These are phyloP conservation scores for Amazona finschi DNA, from an alignment of 2,797 vertebrate genomes.

Conservation along the genomic window DNA sequence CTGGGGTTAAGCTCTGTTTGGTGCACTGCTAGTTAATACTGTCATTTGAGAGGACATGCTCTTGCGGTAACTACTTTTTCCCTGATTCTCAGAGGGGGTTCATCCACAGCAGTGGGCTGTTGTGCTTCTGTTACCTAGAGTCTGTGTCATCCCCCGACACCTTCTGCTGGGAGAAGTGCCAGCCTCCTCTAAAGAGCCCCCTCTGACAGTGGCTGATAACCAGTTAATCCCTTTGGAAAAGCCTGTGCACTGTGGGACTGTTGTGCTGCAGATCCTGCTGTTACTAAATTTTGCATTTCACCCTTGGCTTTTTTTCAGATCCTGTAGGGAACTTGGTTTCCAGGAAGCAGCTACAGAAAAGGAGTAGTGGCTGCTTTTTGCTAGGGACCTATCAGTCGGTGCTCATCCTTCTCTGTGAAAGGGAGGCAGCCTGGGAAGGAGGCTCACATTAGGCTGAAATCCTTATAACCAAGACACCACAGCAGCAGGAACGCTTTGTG, in stretches of 20 bases:
- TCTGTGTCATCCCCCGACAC: neutral
- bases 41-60: neutral
- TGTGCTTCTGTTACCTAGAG: neutral
- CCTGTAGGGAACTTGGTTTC: neutral
- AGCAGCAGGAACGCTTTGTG: neutral
- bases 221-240: constrained; percentile 21
- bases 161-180: neutral
- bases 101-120: neutral
- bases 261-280: neutral
- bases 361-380: neutral
- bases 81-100: neutral
- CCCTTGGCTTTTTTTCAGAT: neutral
- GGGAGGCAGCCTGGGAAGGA: neutral
- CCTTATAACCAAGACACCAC: neutral
- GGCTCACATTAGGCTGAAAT: neutral
- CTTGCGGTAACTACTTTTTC: neutral
- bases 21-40: neutral
- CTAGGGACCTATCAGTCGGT: neutral
- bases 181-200: neutral
- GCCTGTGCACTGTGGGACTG: neutral
- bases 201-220: constrained; percentile 17
- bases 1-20: neutral
- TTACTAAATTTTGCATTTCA: constrained; percentile 34
- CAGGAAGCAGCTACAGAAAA: neutral
- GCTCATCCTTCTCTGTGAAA: neutral